Evolutionary conservation across 1,140 invertebrate genomes (phyloP), one percentile per base, ranked within the genome.

Genomic region (Drosophila serrata): DNA sequence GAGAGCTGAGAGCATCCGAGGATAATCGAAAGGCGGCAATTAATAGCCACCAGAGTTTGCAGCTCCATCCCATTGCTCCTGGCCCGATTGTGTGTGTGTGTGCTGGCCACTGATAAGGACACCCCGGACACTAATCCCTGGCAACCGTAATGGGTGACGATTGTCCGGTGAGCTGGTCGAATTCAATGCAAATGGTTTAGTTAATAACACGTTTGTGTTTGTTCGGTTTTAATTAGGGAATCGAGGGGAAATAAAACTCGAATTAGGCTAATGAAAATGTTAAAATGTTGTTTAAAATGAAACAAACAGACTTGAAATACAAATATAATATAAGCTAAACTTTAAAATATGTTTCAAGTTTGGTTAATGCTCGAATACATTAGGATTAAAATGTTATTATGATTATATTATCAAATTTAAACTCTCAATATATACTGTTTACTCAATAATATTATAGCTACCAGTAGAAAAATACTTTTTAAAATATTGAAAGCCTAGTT

Each of bases 11-110:
- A 37, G 19, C 51, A 19, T 55, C 13, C 51, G 33, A n/a, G 69
- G 69, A 72, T 72, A 43, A 75, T 65, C 72, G 72, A 75, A 65
- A 65, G 73, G 45, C 51, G 61, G 45, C 73, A 75, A 75, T 75
- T 75, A 75, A 75, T 75, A 72, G 37, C 51, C 60, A 64, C 42
- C 69, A 31, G 65, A 24, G 65, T 72, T 59, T 72, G 69, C 51
- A 8, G 51, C 63, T 51, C 22, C 35, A 12, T n/a, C 27, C 43
- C 12, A 17, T 12, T 12, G 27, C 29, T 62, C 13, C 27, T 6
- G 6, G 7, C 19, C n/a, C 19, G 53, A 29, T 22, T 70, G 65
- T 19, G 27, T 72, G 65, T 70, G 65, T 19, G 27, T 72, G 65
- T 40, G 43, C 51, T 49, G 40, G 19, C 13, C 42, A 13, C 17